These are phyloP conservation scores for Cataglyphis albicans DNA, from an alignment of 2,888 invertebrate genomes.

Conservation along the genomic window DNA sequence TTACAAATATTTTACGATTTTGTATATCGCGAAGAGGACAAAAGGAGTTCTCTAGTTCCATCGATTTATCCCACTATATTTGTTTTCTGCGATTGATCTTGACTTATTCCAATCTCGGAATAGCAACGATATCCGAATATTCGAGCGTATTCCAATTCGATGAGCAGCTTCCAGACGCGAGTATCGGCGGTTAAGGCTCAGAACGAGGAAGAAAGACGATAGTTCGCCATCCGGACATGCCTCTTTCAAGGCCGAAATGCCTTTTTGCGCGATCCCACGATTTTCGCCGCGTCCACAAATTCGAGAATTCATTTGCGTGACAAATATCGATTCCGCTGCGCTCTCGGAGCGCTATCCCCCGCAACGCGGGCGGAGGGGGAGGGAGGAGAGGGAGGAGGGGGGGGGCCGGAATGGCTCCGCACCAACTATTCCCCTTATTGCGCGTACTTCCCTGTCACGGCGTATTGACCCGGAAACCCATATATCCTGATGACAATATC, in stretches of 20 bases:
- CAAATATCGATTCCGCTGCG: slow-evolving; percentile 55
- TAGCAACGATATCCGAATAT: slow-evolving; percentile 9
- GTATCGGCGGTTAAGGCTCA: not conserved
- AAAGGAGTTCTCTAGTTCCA: not conserved
- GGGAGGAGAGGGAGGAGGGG: too few relatives aligned
- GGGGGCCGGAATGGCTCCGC: not conserved
- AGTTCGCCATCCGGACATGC: not conserved
- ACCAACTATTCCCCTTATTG: slow-evolving; percentile 65
- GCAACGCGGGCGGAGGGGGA: too few relatives aligned
- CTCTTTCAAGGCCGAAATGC: not conserved
- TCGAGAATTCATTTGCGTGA: slow-evolving; percentile 63
- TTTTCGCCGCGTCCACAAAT: slow-evolving; percentile 51
- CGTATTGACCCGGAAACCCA: slow-evolving; percentile 76
- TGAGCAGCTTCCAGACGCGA: not conserved
- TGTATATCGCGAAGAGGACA: not conserved
- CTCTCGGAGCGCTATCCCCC: slow-evolving; percentile 5
- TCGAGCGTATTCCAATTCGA: slow-evolving; percentile 16
- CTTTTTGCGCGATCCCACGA: slow-evolving; percentile 7
- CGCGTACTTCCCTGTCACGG: slow-evolving; percentile 70
- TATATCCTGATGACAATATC: slow-evolving; percentile 75
- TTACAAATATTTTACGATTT: not conserved
- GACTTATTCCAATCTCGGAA: slow-evolving; percentile 24
- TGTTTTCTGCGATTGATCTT: not conserved
- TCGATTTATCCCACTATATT: not conserved
- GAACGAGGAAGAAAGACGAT: slow-evolving; percentile 5